These are phyloP conservation scores for Heliconius himera DNA, from an alignment of 1,140 invertebrate genomes.

Conservation along the genomic window DNA sequence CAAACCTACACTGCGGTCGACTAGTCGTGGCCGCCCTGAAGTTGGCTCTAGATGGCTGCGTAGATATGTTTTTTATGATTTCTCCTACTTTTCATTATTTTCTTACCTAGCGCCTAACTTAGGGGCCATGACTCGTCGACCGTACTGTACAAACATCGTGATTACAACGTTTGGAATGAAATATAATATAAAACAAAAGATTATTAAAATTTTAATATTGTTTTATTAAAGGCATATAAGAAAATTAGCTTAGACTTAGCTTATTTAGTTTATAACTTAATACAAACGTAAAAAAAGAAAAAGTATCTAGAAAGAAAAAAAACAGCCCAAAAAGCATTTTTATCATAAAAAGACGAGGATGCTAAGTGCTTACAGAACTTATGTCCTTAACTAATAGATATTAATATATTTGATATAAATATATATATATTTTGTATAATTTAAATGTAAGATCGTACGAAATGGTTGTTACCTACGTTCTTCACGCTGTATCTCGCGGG, in stretches of 20 bases:
- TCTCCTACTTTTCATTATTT: too few relatives aligned
- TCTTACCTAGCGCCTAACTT: too few relatives aligned
- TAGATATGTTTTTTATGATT: too few relatives aligned
- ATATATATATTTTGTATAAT: slow-evolving; percentile 4
- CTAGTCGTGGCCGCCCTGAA: too few relatives aligned
- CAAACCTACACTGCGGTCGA: too few relatives aligned
- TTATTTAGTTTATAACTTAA: background rate
- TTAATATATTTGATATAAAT: slow-evolving; percentile 10
- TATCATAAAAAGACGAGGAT: slow-evolving; percentile 23
- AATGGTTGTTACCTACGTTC: background rate
- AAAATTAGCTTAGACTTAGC: background rate
- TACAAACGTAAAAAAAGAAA: background rate
- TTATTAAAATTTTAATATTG: background rate
- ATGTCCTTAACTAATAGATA: background rate
- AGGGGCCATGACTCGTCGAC: too few relatives aligned
- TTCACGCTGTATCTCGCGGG: background rate
- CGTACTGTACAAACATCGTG: too few relatives aligned
- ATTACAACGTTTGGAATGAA: too few relatives aligned
- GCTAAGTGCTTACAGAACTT: slow-evolving; percentile 29
- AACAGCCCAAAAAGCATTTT: background rate
- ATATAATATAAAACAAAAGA: too few relatives aligned
- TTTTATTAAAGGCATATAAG: too few relatives aligned
- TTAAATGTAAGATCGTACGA: background rate
- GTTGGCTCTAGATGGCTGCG: too few relatives aligned
- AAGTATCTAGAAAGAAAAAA: background rate